Conservation (phyloP, 2,888 invertebrate species). For the Carpatolechia fugitivella region DNA sequence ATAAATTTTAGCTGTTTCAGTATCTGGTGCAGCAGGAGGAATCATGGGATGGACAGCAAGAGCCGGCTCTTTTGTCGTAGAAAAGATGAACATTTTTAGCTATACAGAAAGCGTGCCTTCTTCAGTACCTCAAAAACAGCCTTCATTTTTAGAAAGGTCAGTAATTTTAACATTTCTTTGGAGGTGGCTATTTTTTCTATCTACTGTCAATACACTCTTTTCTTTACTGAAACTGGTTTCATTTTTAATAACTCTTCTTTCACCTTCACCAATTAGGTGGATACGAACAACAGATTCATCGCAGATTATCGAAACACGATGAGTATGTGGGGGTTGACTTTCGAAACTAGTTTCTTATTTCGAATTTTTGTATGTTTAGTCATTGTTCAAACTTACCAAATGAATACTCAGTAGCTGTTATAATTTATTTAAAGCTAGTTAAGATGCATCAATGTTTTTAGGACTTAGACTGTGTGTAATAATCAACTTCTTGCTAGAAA, state of each 20-base stretch:
- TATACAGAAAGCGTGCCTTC: constrained; percentile 71
- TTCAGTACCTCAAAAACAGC: constrained; percentile 68
- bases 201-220: not conserved
- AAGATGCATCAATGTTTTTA: too few relatives aligned
- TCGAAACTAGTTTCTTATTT: not conserved
- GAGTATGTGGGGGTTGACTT: constrained; percentile 14
- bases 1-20: constrained; percentile 27
- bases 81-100: constrained; percentile 84
- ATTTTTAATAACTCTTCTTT: constrained; percentile 3
- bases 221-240: not conserved
- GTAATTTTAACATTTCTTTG: constrained; percentile 3
- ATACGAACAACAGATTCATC: constrained; percentile 29
- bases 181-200: not conserved
- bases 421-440: too few relatives aligned
- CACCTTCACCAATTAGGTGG: constrained; percentile 49
- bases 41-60: constrained; percentile 88
- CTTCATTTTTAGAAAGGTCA: constrained; percentile 74
- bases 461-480: too few relatives aligned
- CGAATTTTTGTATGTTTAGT: not conserved
- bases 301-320: constrained; percentile 27
- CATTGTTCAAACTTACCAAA: not conserved
- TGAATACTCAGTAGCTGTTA: too few relatives aligned
- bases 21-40: constrained; percentile 66
- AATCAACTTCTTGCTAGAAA: too few relatives aligned
- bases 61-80: constrained; percentile 89